Conservation (phyloP, 2,113 vertebrate species). For the Trinectes maculatus region DNA sequence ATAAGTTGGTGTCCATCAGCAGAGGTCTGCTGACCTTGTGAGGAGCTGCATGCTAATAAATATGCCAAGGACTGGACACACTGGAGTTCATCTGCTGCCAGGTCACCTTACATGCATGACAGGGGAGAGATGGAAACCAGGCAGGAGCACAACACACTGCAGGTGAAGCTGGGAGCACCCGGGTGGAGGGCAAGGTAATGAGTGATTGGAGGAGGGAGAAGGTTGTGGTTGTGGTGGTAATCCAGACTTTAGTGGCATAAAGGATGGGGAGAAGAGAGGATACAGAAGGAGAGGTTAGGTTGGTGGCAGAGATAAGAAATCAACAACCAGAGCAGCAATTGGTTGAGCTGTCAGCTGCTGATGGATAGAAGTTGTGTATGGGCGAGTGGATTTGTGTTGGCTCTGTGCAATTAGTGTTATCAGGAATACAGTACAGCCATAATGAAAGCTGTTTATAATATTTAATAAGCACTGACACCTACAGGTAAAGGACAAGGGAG, state of each 20-base stretch:
- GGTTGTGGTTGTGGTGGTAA: not conserved
- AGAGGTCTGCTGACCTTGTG: not conserved
- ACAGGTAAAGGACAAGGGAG: not conserved
- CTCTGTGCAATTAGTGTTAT: slow-evolving; percentile 44
- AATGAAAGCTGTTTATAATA: slow-evolving; percentile 38
- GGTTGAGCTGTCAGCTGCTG: slow-evolving; percentile 32
- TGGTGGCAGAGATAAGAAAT: slow-evolving; percentile 46
- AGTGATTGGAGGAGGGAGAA: not conserved
- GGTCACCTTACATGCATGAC: not conserved
- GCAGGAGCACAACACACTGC: not conserved
- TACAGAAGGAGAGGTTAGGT: slow-evolving; percentile 9
- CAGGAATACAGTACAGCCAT: slow-evolving; percentile 1
- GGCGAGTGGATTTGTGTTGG: slow-evolving; percentile 15
- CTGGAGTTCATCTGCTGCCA: not conserved
- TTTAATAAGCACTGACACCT: slow-evolving; percentile 24
- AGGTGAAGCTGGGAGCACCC: not conserved
- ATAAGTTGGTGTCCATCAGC: too few relatives aligned
- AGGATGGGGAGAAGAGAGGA: slow-evolving; percentile 19
- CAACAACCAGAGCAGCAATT: slow-evolving; percentile 29
- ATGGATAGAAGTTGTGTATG: slow-evolving; percentile 10
- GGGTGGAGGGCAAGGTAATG: slow-evolving; percentile 9
- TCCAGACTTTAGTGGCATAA: slow-evolving; percentile 31
- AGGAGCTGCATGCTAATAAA: not conserved
- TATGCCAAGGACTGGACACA: not conserved
- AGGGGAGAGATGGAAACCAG: not conserved